Base-by-base conservation (phyloP, 2,113 vertebrate genomes). In the Orientallactaga bullata region DNA sequence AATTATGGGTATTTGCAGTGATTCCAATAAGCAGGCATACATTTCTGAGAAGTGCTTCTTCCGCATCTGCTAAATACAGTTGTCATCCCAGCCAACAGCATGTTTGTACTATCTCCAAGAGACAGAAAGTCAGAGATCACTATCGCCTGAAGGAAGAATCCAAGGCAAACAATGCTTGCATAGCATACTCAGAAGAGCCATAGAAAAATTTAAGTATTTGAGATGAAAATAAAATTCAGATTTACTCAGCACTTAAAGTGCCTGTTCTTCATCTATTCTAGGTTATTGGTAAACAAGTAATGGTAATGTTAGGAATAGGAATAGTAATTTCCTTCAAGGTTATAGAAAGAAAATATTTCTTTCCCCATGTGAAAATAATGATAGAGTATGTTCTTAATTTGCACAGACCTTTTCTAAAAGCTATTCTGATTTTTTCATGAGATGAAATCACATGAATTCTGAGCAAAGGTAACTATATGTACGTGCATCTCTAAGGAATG, bases 311-410 rank as follows among this genome's bases (percentile, higher is more conserved):
- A 12, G 24, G 35, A 91, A 93, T 28, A 18, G 35, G 5, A 47
- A 74, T 55, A 85, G 39, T 39, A 93, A 39, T 32, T 32, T 35
- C 23, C 71, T 84, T 73, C 15, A 69, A 60, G 51, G 63, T 90
- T 13, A 66, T 82, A 91, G 32, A 92, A 32, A 94, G 51, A 91
- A 91, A 94, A 94, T 32, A 5, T 88, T 88, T 84, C 20, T 47
- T 89, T 87, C 20, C 16, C 21, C 42, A 95, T 88, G 82, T 88
- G 13, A 85, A 96, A 96, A 89, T 93, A 81, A 83, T 58, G n/a
- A 86, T n/a, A 80, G 8, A 58, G 66, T 23, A 7, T 47, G 17
- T 9, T 88, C 26, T 90, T 7, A 85, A 87, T 90, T 68, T 58
- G 28, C 28, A 78, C 3, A 92, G 42, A 73, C 13, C 24, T 96